Base-by-base conservation (phyloP, 2,888 invertebrate species). In the Lasioglossum marginatum region DNA sequence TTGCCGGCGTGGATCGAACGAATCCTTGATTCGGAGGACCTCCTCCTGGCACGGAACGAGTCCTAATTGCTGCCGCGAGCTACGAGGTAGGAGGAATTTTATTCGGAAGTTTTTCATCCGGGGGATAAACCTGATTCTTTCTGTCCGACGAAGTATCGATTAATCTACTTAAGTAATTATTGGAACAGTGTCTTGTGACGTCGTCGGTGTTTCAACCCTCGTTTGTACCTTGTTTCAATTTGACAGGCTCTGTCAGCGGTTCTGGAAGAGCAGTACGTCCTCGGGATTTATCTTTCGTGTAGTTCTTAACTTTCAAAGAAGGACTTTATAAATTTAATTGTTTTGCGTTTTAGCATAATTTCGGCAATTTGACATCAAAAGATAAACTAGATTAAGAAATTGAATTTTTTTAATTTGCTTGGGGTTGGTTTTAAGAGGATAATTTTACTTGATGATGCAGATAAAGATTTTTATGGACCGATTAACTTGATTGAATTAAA, bases 1-100 rank as follows among this genome's bases (percentile, higher is more conserved):
- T 68, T 68, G 37, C 68, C 68, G 23, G 40, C 40, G 40, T 43
- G 40, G n/a, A n/a, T 70, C 40, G 70, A 37, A 34, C 34, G 34
- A 70, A 70, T 70, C 40, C 70, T 70, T 70, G 70, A 70, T 70
- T 70, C 70, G 14, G 14, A 37, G 68, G 68, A 68, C 37, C 37
- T 68, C 40, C 70, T 70, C n/a, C 70, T 70, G 70, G 70, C 70
- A 70, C 40, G 70, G 37, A 2, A 12, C 23, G n/a, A 70, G 40
- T 37, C 37, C 40, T 70, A 70, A 70, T 70, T 70, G 70, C 40
- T 40, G 37, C 68, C 19, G 34, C 68, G n/a, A 40, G 70, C 14
- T 70, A 37, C 40, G 40, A 5, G 12, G 19, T 8, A 37, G 34
- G 34, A 8, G 66, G 31, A 34, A 66, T 34, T 66, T 31, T 66